Conservation (phyloP, 2,888 invertebrate genomes). For the Elysia crispata region DNA sequence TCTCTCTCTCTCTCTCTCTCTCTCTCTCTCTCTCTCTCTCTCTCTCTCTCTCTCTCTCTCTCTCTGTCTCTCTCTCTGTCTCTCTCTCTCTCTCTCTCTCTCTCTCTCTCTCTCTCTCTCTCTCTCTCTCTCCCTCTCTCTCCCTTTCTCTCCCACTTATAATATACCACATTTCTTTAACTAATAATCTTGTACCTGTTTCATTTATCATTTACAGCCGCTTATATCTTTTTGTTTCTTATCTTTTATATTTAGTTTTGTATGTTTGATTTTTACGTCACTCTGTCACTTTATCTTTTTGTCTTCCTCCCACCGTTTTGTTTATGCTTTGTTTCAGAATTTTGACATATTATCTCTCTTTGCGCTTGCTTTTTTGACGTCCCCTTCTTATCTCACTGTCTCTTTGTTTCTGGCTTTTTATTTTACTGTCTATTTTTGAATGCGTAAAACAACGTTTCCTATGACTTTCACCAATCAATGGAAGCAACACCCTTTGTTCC, state of each 20-base stretch:
- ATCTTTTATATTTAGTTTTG: too few relatives aligned
- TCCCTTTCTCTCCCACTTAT: background rate
- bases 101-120: conserved; percentile 36
- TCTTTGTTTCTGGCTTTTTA: background rate
- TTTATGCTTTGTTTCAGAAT: too few relatives aligned
- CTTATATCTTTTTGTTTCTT: too few relatives aligned
- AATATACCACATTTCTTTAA: too few relatives aligned
- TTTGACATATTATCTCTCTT: background rate
- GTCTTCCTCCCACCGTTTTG: too few relatives aligned
- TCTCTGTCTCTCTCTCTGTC: background rate
- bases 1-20: too few relatives aligned
- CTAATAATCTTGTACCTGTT: too few relatives aligned
- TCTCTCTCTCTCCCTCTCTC: conserved; percentile 17
- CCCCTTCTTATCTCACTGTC: conserved; percentile 14
- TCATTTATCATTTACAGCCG: too few relatives aligned
- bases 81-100: conserved; percentile 37
- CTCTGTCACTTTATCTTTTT: background rate
- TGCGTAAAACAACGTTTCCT: background rate
- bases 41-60: conserved; percentile 23
- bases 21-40: too few relatives aligned
- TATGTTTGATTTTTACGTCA: background rate
- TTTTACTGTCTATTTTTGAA: conserved; percentile 1
- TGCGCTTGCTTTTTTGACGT: background rate
- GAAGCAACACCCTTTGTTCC: too few relatives aligned
- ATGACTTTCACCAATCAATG: background rate